A percentile compares a stretch with the other conserved stretches of the same genome.
Evolutionary conservation across 2,888 invertebrate genomes (phyloP).

Genomic region (Uropetala carovei): DNA sequence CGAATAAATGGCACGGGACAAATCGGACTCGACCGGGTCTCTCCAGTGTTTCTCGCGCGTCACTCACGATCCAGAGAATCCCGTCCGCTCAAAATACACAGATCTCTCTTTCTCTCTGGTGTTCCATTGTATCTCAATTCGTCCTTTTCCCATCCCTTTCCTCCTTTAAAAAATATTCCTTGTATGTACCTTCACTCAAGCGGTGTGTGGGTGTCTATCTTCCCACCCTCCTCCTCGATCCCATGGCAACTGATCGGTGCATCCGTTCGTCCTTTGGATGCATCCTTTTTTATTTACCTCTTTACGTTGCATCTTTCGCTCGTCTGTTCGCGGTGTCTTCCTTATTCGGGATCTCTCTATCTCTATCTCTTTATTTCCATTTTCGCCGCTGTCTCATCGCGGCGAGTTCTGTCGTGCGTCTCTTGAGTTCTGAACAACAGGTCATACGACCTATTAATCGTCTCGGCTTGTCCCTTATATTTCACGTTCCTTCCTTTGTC

Average conservation of each 20-base stretch:
- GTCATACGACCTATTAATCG: background rate
- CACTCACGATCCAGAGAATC: conserved; percentile 23
- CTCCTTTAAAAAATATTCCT: background rate
- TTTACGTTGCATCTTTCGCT: background rate
- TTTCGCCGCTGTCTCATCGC: background rate
- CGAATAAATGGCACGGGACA: conserved; percentile 50
- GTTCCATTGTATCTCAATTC: background rate
- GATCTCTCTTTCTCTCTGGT: background rate
- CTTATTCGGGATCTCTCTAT: background rate
- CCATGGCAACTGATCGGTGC: background rate
- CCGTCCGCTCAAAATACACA: background rate
- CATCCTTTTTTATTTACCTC: background rate
- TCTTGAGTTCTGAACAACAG: background rate
- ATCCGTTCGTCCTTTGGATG: conserved; percentile 4
- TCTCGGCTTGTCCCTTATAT: no score
- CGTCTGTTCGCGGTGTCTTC: background rate
- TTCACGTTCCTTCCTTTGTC: no score
- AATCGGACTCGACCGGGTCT: conserved; percentile 35
- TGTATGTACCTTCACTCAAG: conserved; percentile 13
- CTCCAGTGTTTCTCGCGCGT: background rate
- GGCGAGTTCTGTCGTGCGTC: background rate
- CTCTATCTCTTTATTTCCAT: background rate
- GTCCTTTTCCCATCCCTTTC: background rate
- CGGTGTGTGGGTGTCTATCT: background rate
- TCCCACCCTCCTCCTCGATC: background rate